Evolutionary conservation across 2,113 vertebrate genomes (phyloP), one percentile per base, ranked within the genome.

Genomic region (Emydura subglobosa): DNA sequence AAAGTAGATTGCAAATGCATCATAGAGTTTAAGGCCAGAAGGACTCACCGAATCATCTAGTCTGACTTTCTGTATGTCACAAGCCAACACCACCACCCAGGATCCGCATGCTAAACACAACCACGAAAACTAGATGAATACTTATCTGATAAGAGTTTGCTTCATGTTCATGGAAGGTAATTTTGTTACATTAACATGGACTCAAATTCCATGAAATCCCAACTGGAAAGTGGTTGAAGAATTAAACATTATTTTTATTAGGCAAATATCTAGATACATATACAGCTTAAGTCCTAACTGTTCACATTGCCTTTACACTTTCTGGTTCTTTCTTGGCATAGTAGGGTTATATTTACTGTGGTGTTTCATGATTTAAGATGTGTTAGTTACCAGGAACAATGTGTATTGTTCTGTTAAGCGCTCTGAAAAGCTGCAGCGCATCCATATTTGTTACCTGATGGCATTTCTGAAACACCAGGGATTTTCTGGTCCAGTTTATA

Each of bases 241-340:
- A 91, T 94, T 93, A 95, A 94, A 82, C 72, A 4, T 31, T 27
- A 79, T 89, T 91, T 95, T 89, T 76, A 82, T 92, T 91, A 86
- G 51, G 81, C 83, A 87, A 91, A 86, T n/a, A 79, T 84, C 72
- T 81, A 5, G 54, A 19, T 89, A 81, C 92, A 87, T 81, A 86
- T 82, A 49, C 49, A 59, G 53, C 25, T 16, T 51, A 76, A 79
- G 39, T 76, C 17, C 25, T 34, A 16, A 7, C 39, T 47, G 22
- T 65, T 79, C 25, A 87, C 54, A 86, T 95, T 78, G 80, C 21
- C 47, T 78, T 12, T 57, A 79, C 94, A 31, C 78, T 88, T 29
- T 13, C 14, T 44, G 39, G 61, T 13, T 31, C 55, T 91, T 80
- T 89, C 86, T 80, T 85, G n/a, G 86, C 21, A 25, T 47, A 14